Conservation (phyloP, 2,113 vertebrate genomes). For the Anguilla japonica region DNA sequence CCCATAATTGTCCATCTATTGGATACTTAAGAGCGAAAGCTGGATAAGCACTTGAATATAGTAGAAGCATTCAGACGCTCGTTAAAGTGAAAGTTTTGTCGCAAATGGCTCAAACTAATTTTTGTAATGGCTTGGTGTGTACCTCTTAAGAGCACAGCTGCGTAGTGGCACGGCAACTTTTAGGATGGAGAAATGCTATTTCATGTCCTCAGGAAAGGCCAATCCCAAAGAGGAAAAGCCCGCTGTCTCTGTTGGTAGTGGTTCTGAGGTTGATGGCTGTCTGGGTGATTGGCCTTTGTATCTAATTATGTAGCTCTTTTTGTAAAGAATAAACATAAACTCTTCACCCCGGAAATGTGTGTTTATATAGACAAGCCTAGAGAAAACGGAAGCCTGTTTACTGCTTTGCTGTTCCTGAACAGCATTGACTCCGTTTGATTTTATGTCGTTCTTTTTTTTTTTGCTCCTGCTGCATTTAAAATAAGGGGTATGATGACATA, state of each 20-base stretch:
- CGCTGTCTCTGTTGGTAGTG: neutral
- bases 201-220: neutral
- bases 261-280: neutral
- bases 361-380: neutral
- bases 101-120: conserved; percentile 39
- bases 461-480: too few relatives aligned
- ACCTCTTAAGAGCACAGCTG: neutral
- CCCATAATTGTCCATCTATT: conserved; percentile 67
- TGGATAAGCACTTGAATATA: conserved; percentile 57
- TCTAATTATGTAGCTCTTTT: neutral
- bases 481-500: neutral
- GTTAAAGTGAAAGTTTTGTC: conserved; percentile 38
- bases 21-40: conserved; percentile 66
- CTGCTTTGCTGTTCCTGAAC: neutral
- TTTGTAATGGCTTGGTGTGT: conserved; percentile 39
- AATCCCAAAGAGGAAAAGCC: neutral
- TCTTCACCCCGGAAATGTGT: neutral
- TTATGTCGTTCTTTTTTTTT: too few relatives aligned
- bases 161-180: neutral
- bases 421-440: too few relatives aligned
- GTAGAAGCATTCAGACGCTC: conserved; percentile 50
- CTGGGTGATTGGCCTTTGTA: neutral
- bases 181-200: neutral
- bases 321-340: neutral
- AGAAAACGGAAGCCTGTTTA: neutral